These are phyloP conservation scores for Diplolepis rosae DNA, from an alignment of 2,888 invertebrate genomes.

Conservation along the genomic window DNA sequence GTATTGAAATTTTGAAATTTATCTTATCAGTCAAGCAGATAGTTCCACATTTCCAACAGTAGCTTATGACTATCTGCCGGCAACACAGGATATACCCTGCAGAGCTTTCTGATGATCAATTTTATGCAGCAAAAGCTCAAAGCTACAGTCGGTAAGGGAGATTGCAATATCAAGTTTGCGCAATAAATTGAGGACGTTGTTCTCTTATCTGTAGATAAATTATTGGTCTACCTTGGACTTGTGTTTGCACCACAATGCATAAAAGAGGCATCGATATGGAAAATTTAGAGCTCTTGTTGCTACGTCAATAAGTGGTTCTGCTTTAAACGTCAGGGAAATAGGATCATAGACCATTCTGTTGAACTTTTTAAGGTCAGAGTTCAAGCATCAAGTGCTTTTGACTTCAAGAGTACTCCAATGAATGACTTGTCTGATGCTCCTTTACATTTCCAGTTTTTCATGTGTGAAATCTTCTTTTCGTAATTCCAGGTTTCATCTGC, in stretches of 20 bases:
- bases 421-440: not conserved
- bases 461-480: not conserved
- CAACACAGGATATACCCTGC: not conserved
- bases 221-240: not conserved
- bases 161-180: not conserved
- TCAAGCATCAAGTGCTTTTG: not conserved
- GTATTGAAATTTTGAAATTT: too few relatives aligned
- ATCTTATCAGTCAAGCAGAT: not conserved
- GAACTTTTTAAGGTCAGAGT: not conserved
- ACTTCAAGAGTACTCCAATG: not conserved
- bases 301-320: not conserved
- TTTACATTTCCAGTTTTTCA: not conserved
- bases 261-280: constrained; percentile 7
- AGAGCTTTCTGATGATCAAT: not conserved
- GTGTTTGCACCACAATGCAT: not conserved
- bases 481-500: not conserved
- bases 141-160: constrained; percentile 1
- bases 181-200: not conserved
- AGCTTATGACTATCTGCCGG: not conserved
- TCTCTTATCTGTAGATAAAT: not conserved
- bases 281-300: not conserved
- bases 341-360: not conserved
- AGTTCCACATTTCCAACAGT: not conserved
- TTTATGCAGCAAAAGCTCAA: not conserved
- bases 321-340: not conserved